Conservation (phyloP, 2,113 vertebrate genomes). For the Cyphomyrus discorhynchus region DNA sequence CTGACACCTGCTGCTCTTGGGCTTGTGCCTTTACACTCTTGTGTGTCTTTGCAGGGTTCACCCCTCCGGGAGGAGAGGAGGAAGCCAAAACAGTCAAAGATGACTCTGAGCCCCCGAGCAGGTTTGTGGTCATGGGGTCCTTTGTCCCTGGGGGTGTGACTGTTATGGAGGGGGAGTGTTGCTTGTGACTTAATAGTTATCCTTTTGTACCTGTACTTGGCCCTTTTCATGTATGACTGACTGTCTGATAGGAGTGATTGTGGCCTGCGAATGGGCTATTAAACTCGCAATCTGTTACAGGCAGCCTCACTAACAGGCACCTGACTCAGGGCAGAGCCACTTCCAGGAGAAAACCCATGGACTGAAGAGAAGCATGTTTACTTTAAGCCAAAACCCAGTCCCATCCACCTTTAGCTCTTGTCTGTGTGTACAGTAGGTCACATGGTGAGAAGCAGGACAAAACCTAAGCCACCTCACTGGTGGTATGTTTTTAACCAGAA, state of each 20-base stretch:
- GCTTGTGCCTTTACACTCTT: neutral
- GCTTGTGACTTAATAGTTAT: neutral
- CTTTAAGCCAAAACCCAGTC: neutral
- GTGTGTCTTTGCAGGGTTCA: neutral
- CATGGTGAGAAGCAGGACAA: neutral
- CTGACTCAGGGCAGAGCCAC: slow-evolving; percentile 73
- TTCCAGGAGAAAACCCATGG: slow-evolving; percentile 73
- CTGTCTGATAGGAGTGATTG: neutral
- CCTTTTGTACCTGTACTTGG: neutral
- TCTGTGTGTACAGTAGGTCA: neutral
- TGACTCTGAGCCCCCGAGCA: slow-evolving; percentile 78
- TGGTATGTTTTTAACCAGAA: slow-evolving; percentile 11
- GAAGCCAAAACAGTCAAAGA: slow-evolving; percentile 68
- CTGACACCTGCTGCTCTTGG: neutral
- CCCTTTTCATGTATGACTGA: neutral
- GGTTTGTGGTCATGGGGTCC: slow-evolving; percentile 51
- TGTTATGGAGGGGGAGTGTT: neutral
- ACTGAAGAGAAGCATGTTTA: slow-evolving; percentile 57
- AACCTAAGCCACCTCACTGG: slow-evolving; percentile 15
- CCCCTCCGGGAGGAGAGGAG: slow-evolving; percentile 71
- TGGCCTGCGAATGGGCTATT: neutral
- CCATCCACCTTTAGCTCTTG: neutral
- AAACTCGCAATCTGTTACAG: slow-evolving; percentile 50
- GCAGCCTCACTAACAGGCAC: slow-evolving; percentile 75
- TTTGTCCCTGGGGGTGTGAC: neutral